A percentile compares a stretch with the other conserved stretches of the same genome.
phyloP scores from a whole-genome alignment of 2,113 vertebrate genomes.

The Perccottus glenii region DNA sequence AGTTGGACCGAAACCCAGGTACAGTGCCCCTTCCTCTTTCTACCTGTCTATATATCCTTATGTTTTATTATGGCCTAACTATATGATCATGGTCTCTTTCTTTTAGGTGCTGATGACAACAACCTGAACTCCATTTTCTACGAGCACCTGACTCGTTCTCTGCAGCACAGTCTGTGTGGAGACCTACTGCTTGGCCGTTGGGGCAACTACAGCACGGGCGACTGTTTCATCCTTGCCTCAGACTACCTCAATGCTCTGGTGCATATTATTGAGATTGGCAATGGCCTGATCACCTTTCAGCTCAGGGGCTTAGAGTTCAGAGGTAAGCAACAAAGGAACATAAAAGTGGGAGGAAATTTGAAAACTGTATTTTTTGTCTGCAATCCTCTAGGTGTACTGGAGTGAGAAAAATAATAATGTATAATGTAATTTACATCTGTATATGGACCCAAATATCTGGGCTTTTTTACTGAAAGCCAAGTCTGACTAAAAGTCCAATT shows the following conservation, averaged over 20 bases:
- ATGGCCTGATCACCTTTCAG: constrained; percentile 91
- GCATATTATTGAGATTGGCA: constrained; percentile 92
- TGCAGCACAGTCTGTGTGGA: constrained; percentile 91
- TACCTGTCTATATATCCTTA: background rate
- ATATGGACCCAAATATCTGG: no score
- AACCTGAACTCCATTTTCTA: constrained; percentile 94
- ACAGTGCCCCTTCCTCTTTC: background rate
- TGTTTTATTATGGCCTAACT: background rate
- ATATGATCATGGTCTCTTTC: background rate
- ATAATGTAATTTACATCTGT: no score
- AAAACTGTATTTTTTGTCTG: background rate
- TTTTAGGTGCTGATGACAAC: constrained; percentile 91
- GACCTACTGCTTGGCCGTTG: constrained; percentile 90
- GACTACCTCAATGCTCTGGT: constrained; percentile 94
- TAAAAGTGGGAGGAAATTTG: background rate
- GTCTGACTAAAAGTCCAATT: no score
- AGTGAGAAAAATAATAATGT: background rate
- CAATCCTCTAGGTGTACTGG: no score
- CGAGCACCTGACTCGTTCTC: constrained; percentile 89
- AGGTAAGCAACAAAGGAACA: constrained; percentile 72
- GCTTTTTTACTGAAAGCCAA: no score
- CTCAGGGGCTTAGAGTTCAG: constrained; percentile 91
- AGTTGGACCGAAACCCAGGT: constrained; percentile 91
- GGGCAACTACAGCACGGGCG: constrained; percentile 88
- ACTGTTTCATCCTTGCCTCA: constrained; percentile 91